Percentiles rank a stretch among this genome's conserved stretches.
Conservation (phyloP, 2,888 invertebrate species). For the Antheraea yamamai region DNA sequence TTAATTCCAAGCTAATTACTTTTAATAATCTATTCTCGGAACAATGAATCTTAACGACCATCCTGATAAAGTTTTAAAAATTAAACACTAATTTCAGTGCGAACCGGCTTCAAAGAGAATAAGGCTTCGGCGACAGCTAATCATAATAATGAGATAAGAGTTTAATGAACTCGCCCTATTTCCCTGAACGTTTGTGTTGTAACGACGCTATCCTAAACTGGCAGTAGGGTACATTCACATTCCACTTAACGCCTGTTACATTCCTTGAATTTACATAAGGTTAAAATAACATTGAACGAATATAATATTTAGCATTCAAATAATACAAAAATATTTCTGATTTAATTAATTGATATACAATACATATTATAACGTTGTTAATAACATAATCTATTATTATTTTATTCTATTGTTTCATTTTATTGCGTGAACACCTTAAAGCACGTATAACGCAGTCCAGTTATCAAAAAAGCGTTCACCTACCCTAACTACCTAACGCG, state of each 20-base stretch:
- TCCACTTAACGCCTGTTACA: slow-evolving; percentile 12
- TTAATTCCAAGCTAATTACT: slow-evolving; percentile 14
- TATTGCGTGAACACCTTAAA: no score
- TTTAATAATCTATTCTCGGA: slow-evolving; percentile 6
- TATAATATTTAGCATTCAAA: no score
- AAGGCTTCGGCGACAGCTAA: slow-evolving; percentile 39
- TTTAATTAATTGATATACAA: no score
- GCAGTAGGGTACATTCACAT: slow-evolving; percentile 4
- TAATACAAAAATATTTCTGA: no score
- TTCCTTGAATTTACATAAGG: neutral
- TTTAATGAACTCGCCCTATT: slow-evolving; percentile 46
- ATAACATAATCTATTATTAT: no score
- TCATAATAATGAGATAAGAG: slow-evolving; percentile 52
- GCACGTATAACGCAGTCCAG: no score
- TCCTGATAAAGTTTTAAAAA: slow-evolving; percentile 37
- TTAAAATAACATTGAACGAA: neutral
- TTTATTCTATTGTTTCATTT: no score
- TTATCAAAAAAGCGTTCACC: no score
- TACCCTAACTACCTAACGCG: no score
- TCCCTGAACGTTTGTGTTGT: slow-evolving; percentile 30
- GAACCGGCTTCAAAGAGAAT: slow-evolving; percentile 33
- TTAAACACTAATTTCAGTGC: slow-evolving; percentile 39
- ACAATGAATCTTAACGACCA: slow-evolving; percentile 17
- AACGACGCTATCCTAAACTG: slow-evolving; percentile 34
- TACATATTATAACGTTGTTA: no score